phyloP scores from a whole-genome alignment of 1,140 invertebrate species.

The Doryteuthis pealeii region DNA sequence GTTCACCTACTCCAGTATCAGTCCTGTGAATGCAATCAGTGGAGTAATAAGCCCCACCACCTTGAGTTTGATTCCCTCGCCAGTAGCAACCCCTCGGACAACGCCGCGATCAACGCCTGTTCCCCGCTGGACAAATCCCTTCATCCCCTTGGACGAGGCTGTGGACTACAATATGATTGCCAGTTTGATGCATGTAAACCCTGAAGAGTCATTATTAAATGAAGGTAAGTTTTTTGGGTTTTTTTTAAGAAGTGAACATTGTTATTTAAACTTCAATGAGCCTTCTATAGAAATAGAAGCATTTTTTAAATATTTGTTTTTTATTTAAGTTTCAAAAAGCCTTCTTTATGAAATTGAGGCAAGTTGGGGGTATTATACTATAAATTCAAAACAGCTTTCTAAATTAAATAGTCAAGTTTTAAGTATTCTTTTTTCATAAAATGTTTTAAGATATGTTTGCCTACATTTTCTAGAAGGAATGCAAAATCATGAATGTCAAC shows the following conservation, averaged over 20 bases:
- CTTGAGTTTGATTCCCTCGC: conserved; percentile 82
- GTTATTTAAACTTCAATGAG: background rate
- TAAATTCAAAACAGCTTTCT: background rate
- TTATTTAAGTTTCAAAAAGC: background rate
- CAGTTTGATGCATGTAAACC: conserved; percentile 67
- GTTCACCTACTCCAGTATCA: conserved; percentile 81
- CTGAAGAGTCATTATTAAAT: conserved; percentile 48
- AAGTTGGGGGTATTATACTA: background rate
- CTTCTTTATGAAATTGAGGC: background rate
- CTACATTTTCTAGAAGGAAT: too few species aligned
- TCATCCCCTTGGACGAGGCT: conserved; percentile 83
- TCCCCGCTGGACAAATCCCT: conserved; percentile 82
- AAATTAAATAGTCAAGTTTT: background rate
- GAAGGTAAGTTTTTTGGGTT: conserved; percentile 33
- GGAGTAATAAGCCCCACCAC: conserved; percentile 89
- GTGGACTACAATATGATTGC: conserved; percentile 86
- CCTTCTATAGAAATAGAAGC: background rate
- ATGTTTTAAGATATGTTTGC: too few species aligned
- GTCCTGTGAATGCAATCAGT: conserved; percentile 70
- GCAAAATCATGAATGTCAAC: too few species aligned
- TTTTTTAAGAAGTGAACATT: background rate
- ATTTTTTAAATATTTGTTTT: background rate
- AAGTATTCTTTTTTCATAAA: too few species aligned
- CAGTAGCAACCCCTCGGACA: conserved; percentile 72
- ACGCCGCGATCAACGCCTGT: conserved; percentile 67